Evolutionary conservation across 2,888 invertebrate species (phyloP), one percentile per base, ranked within the genome.

Genomic region (Cryptocephalus moraei): DNA sequence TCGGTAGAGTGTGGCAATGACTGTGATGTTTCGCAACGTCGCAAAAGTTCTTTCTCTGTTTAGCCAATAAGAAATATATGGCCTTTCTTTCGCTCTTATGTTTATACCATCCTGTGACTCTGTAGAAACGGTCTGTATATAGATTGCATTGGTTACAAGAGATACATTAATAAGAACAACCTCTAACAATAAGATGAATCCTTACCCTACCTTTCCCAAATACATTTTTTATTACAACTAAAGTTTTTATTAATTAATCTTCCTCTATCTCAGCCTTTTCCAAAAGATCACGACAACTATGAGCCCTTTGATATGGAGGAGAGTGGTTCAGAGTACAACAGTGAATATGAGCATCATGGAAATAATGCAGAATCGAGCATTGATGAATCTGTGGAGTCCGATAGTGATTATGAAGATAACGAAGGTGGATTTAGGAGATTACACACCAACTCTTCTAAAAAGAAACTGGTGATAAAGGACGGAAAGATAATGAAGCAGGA

Each of bases 401-500:
- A 64, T 9, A 65, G 66, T 31, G 67, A 66, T 47, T 63, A 59
- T 44, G 63, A 63, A 34, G 69, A 69, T n/a, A 70, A 70, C n/a
- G 68, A 65, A 50, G 66, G 70, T 12, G 75, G 76, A 9, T 77
- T 77, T 51, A 69, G 71, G 52, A 69, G 73, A 47, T 63, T 77
- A 9, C 76, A 75, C 56, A 68, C 73, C 33, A 73, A 73, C 40
- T 68, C 69, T 60, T 80, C 81, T 32, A 89, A 89, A 65, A 88
- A 87, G 60, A 82, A 82, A 52, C 69, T 84, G 1, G 75, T 83
- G 40, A 78, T 82, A 41, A 81, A 80, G 62, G 81, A 82, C 67
- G 78, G 79, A 44, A 69, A 78, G 59, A 82, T 85, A 6, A 75
- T 85, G 22, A 82, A 82, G n/a, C 72, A 81, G 41, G 79, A 81